phyloP scores from a whole-genome alignment of 1,140 invertebrate species.

The Achroia grisella region DNA sequence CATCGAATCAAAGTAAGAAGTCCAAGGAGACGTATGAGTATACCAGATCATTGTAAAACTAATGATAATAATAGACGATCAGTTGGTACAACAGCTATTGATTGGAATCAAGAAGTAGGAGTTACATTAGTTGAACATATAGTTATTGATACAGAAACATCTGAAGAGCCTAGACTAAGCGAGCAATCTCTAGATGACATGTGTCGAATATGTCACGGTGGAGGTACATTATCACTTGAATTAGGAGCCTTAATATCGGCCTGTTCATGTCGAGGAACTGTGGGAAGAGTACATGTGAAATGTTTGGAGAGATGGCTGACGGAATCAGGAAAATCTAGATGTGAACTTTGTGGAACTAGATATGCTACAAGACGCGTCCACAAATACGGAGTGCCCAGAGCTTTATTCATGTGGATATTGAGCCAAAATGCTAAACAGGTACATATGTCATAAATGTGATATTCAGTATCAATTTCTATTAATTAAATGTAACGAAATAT shows the following conservation, averaged over 20 bases:
- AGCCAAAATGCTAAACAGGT: constrained; percentile 75
- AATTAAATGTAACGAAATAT: too few species aligned
- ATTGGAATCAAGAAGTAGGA: constrained; percentile 22
- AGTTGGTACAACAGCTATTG: constrained; percentile 20
- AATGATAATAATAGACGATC: constrained; percentile 14
- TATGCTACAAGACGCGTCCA: constrained; percentile 73
- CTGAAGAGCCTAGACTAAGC: constrained; percentile 14
- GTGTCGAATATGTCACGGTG: constrained; percentile 64
- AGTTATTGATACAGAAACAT: constrained; percentile 30
- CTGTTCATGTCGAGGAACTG: constrained; percentile 78
- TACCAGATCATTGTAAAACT: constrained; percentile 6
- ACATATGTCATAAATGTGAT: too few species aligned
- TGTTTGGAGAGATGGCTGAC: constrained; percentile 82
- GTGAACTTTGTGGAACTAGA: constrained; percentile 76
- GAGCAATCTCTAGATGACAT: constrained; percentile 47
- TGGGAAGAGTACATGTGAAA: constrained; percentile 78
- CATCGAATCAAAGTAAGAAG: constrained; percentile 56
- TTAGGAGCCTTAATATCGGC: constrained; percentile 51
- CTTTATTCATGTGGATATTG: constrained; percentile 72
- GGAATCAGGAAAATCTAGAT: constrained; percentile 75
- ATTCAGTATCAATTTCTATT: too few species aligned
- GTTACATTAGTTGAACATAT: constrained; percentile 17
- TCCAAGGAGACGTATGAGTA: constrained; percentile 32
- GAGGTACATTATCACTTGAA: constrained; percentile 35
- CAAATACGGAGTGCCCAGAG: constrained; percentile 69